phyloP scores from a whole-genome alignment of 2,888 invertebrate genomes.

The Selenia dentaria region DNA sequence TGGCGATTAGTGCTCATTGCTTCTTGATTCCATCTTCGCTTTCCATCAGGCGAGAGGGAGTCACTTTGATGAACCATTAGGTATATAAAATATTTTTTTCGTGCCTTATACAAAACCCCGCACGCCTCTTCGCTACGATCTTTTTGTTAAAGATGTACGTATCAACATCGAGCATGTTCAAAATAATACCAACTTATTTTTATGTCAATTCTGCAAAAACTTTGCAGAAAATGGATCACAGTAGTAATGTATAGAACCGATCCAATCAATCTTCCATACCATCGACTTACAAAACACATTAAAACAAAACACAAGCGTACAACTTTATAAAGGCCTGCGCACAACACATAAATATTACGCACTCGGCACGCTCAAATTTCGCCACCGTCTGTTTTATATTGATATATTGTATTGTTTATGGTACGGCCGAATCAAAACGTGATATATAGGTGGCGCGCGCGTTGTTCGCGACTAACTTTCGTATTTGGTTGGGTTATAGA shows the following conservation, averaged over 20 bases:
- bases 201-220: too few species aligned
- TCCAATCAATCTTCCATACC: conserved; percentile 17
- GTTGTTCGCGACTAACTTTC: conserved; percentile 80
- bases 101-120: too few species aligned
- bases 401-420: conserved; percentile 85
- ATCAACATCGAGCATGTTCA: too few species aligned
- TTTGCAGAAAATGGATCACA: too few species aligned
- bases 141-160: too few species aligned
- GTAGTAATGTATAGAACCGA: background rate
- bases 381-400: conserved; percentile 84
- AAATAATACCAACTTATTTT: too few species aligned
- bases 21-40: too few species aligned
- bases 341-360: conserved; percentile 75
- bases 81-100: too few species aligned
- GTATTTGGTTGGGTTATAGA: conserved; percentile 77
- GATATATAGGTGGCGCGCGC: conserved; percentile 80
- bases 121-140: too few species aligned
- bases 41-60: too few species aligned
- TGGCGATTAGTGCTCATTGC: too few species aligned
- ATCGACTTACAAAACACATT: conserved; percentile 32
- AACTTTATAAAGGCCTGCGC: conserved; percentile 45
- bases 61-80: too few species aligned
- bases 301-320: conserved; percentile 45
- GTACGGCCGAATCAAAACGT: conserved; percentile 84
- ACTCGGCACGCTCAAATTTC: conserved; percentile 82